Evolutionary conservation across 2,888 invertebrate species (phyloP), one percentile per base, ranked within the genome.

Genomic region (Lasioglossum villosulum): DNA sequence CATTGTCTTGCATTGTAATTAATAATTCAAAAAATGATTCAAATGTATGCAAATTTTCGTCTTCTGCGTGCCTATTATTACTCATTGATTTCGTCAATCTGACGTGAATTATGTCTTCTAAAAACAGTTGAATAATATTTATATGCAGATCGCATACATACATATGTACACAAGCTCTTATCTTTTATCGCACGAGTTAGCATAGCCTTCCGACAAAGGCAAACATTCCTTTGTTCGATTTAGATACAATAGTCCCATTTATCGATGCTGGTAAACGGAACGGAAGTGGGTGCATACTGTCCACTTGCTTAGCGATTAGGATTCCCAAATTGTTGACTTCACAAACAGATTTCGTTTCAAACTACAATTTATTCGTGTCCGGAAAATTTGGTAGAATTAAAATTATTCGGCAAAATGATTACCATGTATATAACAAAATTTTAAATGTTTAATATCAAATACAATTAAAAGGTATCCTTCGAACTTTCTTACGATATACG

Each of bases 161-260:
- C 12, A 70, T 70, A 52, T 8, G 42, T 42, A 80, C 14, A 75
- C 14, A 75, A 8, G n/a, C 42, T 37, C 4, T 83, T 84, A 84
- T 84, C 74, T 74, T 63, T 82, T 78, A 75, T 78, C 74, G n/a
- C 23, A 71, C 27, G 34, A 68, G 45, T 68, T 39, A 30, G 39
- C 42, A 78, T 75, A 74, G 75, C 37, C 66, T 84, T 78, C 45
- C 72, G 73, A 85, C 63, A 75, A 74, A 81, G 75, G 34, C 75
- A 75, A 83, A 79, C 19, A 68, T 85, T 72, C 75, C 68, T 83
- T 83, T 85, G 68, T 83, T 83, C 83, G 68, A 45, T 72, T 75
- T 56, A 78, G 66, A 83, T 84, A 72, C 56, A 72, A 76, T 16
- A 30, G 34, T 27, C 39, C 76, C 59, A 27, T 42, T 45, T 70